Conservation (phyloP, 2,888 invertebrate species). For the Microplitis deprimator region DNA sequence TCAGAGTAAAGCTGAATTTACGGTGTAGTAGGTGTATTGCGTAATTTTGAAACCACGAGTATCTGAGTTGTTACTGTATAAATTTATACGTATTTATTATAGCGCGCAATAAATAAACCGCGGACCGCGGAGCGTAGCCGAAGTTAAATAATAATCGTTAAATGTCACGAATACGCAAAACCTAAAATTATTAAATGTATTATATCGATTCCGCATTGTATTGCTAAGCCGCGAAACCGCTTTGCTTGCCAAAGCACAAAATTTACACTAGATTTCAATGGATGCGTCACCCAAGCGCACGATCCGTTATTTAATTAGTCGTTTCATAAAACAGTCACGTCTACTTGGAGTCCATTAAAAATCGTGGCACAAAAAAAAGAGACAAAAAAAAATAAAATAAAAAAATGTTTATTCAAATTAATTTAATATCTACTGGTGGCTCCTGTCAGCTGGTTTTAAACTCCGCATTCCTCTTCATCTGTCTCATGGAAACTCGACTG, state of each 20-base stretch:
- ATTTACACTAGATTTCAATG: not conserved
- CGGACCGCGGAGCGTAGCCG: not conserved
- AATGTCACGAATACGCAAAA: not conserved
- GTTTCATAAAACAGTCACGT: conserved; percentile 22
- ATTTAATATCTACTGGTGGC: conserved; percentile 1
- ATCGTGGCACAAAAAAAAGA: no score
- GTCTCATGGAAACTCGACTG: conserved; percentile 19
- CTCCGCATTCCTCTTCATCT: conserved; percentile 14
- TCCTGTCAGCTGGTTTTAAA: not conserved
- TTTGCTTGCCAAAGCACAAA: conserved; percentile 15
- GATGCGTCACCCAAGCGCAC: conserved; percentile 2
- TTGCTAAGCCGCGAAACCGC: not conserved
- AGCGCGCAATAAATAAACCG: not conserved
- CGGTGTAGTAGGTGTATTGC: not conserved
- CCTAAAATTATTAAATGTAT: no score
- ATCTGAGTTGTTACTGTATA: not conserved
- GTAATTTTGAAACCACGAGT: not conserved
- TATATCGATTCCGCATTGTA: not conserved
- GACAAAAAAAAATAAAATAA: conserved; percentile 3
- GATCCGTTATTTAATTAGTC: conserved; percentile 26
- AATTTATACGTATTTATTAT: not conserved
- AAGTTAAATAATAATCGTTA: not conserved
- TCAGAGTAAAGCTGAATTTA: conserved; percentile 27
- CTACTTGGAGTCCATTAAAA: conserved; percentile 21
- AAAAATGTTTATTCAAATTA: conserved; percentile 35